Base-by-base conservation (phyloP, 2,888 invertebrate genomes). In the Microplitis manilae region DNA sequence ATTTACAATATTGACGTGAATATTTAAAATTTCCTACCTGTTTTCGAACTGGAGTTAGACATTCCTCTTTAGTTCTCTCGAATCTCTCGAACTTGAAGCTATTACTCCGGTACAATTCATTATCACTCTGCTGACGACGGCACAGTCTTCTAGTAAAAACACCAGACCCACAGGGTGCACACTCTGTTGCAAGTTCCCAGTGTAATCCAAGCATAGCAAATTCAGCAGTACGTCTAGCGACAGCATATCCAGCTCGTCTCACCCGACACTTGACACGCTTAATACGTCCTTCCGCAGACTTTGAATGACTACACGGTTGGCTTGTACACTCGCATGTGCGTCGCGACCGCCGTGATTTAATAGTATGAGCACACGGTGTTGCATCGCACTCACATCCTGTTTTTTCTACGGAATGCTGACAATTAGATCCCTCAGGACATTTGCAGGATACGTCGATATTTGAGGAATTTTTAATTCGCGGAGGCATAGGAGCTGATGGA, bases 1-100 rank as follows among this genome's bases (percentile, higher is more conserved):
- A 30, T 30, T 30, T 30, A 4, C 2, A 30, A 30, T 30, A 30
- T 30, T 30, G 0, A 30, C 2, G 30, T 17, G 2, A 17, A 62
- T 62, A 61, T 6, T 8, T 8, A 41, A 68, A 69, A 90, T 92
- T 91, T 30, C 30, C 30, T 87, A 95, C 95, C 94, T 95, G 95
- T 90, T 94, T 94, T 81, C 93, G 93, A 82, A 92, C 88, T 65
- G 87, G 90, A 83, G 88, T 87, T 59, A 92, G 90, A 82, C 92
- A 91, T 83, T 93, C 92, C 83, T 94, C 94, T 87, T 92, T 93
- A 84, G 93, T 93, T 83, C 95, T 91, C 85, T 95, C 94, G 87
- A 96, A 96, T 76, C 95, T 91, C 91, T 96, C 96, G 90, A 96
- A 96, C 91, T 96, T 96, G 92, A 96, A 96, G 90, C 96, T 96